A percentile compares a stretch with the other conserved stretches of the same genome.
These are phyloP conservation scores for Maconellicoccus hirsutus DNA, from an alignment of 1,140 invertebrate genomes.

Conservation along the genomic window DNA sequence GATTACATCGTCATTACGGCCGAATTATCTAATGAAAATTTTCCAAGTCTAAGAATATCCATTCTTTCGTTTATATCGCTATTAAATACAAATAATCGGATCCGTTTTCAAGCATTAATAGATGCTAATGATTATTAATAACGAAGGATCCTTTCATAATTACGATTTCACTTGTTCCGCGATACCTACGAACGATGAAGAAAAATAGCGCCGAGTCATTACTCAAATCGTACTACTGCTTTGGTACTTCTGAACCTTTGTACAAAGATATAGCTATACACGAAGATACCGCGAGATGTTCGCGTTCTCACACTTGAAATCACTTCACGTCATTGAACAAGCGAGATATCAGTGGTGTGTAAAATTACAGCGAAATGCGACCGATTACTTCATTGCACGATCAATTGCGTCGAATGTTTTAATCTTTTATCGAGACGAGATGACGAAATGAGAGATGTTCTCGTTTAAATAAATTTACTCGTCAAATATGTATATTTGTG, in stretches of 20 bases:
- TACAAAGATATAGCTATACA: too few relatives aligned
- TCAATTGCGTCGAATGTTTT: too few relatives aligned
- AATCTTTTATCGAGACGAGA: too few relatives aligned
- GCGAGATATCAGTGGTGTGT: background rate
- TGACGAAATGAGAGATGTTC: too few relatives aligned
- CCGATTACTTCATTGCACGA: too few relatives aligned
- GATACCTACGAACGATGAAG: background rate
- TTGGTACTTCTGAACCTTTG: background rate
- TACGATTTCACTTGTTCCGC: background rate
- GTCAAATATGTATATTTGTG: too few relatives aligned
- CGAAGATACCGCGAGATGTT: background rate
- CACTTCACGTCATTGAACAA: background rate
- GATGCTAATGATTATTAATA: constrained; percentile 9
- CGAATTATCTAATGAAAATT: background rate
- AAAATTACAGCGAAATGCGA: background rate
- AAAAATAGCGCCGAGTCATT: background rate
- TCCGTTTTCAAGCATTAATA: constrained; percentile 9
- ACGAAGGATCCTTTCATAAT: background rate
- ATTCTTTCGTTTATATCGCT: background rate
- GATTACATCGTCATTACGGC: background rate
- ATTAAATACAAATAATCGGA: constrained; percentile 9
- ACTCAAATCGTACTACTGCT: background rate
- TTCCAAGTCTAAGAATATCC: background rate
- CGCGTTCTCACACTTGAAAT: background rate
- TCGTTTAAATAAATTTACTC: too few relatives aligned